Base-by-base conservation (phyloP, 2,888 invertebrate species). In the Melipona beecheii region DNA sequence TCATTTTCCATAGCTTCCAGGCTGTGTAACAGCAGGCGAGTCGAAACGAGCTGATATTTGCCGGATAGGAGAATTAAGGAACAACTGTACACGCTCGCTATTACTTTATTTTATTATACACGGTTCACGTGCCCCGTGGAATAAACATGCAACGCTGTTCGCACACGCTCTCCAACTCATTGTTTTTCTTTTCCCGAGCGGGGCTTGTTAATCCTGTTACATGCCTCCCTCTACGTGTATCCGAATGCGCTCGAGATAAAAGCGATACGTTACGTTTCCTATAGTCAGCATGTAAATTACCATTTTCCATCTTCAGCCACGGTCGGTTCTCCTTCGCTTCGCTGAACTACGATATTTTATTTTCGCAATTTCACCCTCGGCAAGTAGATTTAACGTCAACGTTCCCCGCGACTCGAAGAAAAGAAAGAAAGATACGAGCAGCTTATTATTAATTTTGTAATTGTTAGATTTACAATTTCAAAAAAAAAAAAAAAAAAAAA, bases 181-280 rank as follows among this genome's bases (percentile, higher is more conserved):
- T 80, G 75, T 80, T 80, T 66, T 65, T 71, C 64, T 71, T 71
- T 21, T 43, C 70, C 36, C 6, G 43, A 27, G 24, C n/a, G 66
- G 36, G n/a, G 50, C 50, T 68, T 43, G 76, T 73, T 81, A 81
- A 60, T 77, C 76, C 49, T 77, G 72, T 81, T 76, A 52, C 43
- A 9, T 43, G 9, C 11, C 11, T 9, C 43, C 43, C 43, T 43
- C 19, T 76, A 19, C 27, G 4, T 52, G 54, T 43, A 71, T 80
- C 69, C 70, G 36, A 62, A 54, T 19, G 24, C 54, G 56, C 77
- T 27, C 52, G 31, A 66, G 76, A 77, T 77, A 81, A 72, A 72
- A 58, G 27, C 56, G 24, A 71, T 77, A 64, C 62, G 43, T 64
- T 11, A n/a, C 71, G 24, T 62, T 64, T n/a, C 24, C 62, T 54